phyloP scores from a whole-genome alignment of 2,888 invertebrate species.

The Thymelicus acteon region DNA sequence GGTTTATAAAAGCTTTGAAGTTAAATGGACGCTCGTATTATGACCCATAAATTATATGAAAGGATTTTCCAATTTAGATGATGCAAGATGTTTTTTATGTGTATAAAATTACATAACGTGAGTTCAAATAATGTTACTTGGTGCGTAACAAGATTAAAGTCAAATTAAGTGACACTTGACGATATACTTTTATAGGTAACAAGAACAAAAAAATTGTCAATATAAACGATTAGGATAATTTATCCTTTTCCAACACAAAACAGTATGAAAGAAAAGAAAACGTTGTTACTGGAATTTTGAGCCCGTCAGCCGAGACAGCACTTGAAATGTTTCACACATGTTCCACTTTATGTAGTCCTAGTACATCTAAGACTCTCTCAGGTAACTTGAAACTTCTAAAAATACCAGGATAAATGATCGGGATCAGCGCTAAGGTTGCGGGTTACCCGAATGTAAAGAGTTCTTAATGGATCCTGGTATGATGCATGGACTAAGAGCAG shows the following conservation, averaged over 20 bases:
- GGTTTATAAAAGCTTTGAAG: conserved; percentile 27
- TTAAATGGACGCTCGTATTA: conserved; percentile 28
- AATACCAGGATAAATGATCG: conserved; percentile 45
- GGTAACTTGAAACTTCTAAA: conserved; percentile 38
- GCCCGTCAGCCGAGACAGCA: background rate
- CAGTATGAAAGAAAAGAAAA: no score
- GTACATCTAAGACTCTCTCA: conserved; percentile 14
- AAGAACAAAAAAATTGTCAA: no score
- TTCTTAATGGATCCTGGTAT: conserved; percentile 13
- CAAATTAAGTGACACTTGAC: no score
- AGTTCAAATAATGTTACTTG: background rate
- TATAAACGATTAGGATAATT: no score
- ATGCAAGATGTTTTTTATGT: conserved; percentile 27
- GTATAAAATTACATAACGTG: background rate
- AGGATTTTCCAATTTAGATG: conserved; percentile 31
- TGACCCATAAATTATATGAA: conserved; percentile 23
- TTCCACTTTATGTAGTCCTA: background rate
- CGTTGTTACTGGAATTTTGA: background rate
- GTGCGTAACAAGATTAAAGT: no score
- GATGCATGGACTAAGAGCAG: background rate
- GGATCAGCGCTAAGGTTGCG: conserved; percentile 3
- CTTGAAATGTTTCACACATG: background rate
- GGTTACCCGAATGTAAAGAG: conserved; percentile 1
- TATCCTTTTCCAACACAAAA: no score
- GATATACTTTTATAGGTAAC: no score